Conservation (phyloP, 2,113 vertebrate species). For the Ardeotis arabs region DNA sequence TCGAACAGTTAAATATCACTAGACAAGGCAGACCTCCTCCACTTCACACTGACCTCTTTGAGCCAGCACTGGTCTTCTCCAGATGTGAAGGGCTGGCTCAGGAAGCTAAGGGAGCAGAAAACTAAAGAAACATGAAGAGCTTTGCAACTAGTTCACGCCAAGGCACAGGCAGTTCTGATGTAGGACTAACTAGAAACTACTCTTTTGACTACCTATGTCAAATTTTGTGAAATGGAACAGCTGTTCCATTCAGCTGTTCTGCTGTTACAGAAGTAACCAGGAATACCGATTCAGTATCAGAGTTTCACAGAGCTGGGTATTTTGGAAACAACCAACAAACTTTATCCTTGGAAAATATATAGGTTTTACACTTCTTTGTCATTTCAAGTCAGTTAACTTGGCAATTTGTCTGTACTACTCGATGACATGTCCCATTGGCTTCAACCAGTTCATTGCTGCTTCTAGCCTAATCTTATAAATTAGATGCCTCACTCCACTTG, state of each 20-base stretch:
- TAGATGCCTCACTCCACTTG: not conserved
- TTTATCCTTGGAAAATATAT: not conserved
- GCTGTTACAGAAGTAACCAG: not conserved
- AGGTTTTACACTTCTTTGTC: not conserved
- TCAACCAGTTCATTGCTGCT: not conserved
- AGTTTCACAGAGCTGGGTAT: not conserved
- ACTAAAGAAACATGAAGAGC: not conserved
- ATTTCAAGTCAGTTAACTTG: not conserved
- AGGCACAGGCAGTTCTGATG: not conserved
- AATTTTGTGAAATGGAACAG: not conserved
- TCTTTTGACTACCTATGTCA: not conserved
- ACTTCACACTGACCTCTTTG: not conserved
- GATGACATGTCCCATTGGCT: not conserved
- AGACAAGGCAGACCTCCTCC: not conserved
- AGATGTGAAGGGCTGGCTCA: not conserved
- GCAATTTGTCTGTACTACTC: not conserved
- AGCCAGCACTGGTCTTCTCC: not conserved
- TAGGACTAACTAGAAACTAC: not conserved
- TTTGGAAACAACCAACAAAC: not conserved
- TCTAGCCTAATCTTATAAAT: not conserved
- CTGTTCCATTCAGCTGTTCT: not conserved
- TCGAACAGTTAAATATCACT: not conserved
- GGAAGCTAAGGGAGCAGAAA: not conserved
- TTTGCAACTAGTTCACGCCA: not conserved
- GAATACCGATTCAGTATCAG: not conserved